Evolutionary conservation across 2,797 vertebrate species (phyloP).

Genomic region (Argyrosomus regius): DNA sequence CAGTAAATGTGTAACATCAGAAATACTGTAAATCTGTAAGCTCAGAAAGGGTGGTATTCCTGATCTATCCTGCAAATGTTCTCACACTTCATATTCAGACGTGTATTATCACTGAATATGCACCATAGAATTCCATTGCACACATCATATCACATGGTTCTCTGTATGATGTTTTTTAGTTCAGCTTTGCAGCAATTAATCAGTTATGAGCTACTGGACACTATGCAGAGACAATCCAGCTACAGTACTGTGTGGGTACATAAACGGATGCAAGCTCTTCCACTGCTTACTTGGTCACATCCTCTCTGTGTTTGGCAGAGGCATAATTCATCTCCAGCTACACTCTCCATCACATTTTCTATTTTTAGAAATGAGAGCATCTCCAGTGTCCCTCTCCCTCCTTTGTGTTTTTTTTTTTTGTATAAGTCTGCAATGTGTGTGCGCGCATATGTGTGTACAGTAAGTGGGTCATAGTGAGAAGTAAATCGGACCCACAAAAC

Average conservation of each 20-base stretch:
- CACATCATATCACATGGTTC: neutral
- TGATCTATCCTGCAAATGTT: neutral
- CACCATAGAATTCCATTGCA: neutral
- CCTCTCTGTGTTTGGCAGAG: slow-evolving; percentile 49
- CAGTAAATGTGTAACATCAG: neutral
- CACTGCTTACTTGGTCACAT: slow-evolving; percentile 35
- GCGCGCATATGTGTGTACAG: slow-evolving; percentile 22
- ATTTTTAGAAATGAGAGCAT: slow-evolving; percentile 76
- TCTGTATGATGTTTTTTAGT: neutral
- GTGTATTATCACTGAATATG: neutral
- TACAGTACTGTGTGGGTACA: neutral
- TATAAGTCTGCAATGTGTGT: slow-evolving; percentile 43
- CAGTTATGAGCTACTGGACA: neutral
- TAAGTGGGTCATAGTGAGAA: slow-evolving; percentile 73
- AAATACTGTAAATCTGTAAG: neutral
- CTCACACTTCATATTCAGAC: neutral
- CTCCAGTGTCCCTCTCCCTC: slow-evolving; percentile 60
- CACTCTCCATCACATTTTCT: slow-evolving; percentile 63
- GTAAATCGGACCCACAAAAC: slow-evolving; percentile 34
- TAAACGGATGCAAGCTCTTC: slow-evolving; percentile 11
- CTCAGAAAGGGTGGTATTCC: neutral
- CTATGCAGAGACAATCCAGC: neutral
- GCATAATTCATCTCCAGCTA: slow-evolving; percentile 63
- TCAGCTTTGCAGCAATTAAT: slow-evolving; percentile 7
- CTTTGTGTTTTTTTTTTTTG: slow-evolving; percentile 61